Conservation (phyloP, 2,797 vertebrate genomes). For the Danio albolineatus region DNA sequence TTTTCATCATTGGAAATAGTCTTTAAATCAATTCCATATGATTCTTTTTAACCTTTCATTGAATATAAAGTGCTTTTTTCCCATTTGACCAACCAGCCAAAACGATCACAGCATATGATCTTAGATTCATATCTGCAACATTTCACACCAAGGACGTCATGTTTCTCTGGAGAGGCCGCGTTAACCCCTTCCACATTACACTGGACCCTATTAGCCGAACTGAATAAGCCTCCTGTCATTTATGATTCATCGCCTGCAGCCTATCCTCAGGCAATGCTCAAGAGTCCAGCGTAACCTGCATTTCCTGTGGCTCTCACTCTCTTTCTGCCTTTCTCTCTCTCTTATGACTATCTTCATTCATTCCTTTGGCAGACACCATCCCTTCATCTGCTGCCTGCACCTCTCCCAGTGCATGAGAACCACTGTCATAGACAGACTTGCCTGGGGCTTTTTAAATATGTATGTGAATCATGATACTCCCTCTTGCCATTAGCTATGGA, state of each 20-base stretch:
- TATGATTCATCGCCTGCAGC: conserved; percentile 51
- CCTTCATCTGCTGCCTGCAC: conserved; percentile 40
- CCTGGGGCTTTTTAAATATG: conserved; percentile 46
- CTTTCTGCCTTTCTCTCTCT: conserved; percentile 29
- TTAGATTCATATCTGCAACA: background rate
- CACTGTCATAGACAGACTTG: conserved; percentile 25
- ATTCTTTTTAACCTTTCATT: background rate
- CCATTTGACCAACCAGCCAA: background rate
- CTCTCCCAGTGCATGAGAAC: conserved; percentile 45
- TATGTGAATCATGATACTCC: conserved; percentile 40
- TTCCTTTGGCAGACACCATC: conserved; percentile 37
- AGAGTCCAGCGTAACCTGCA: conserved; percentile 54
- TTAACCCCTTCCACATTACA: conserved; percentile 36
- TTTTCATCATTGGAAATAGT: no score
- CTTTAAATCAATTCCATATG: background rate
- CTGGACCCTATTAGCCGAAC: conserved; percentile 30
- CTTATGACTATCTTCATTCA: conserved; percentile 52
- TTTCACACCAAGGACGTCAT: conserved; percentile 1
- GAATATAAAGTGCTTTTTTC: background rate
- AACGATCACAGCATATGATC: background rate
- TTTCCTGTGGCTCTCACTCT: conserved; percentile 51
- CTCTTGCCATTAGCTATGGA: conserved; percentile 41
- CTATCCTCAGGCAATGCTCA: conserved; percentile 42
- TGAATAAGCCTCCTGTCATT: conserved; percentile 50
- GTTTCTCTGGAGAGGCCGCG: conserved; percentile 24